These are phyloP conservation scores for Leptestheria dahalacensis DNA, from an alignment of 1,140 invertebrate genomes.

Conservation along the genomic window DNA sequence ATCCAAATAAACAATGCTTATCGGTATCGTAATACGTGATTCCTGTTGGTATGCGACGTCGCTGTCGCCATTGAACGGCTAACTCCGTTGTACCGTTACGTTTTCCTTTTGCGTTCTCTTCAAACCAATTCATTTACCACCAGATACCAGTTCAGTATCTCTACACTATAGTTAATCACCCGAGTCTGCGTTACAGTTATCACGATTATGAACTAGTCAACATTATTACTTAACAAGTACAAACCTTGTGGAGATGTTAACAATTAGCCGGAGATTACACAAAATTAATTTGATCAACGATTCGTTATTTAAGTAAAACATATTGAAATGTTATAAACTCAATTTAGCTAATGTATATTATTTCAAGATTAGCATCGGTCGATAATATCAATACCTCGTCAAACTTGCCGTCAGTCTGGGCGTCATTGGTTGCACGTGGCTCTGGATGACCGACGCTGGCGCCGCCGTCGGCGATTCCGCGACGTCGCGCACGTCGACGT, in stretches of 20 bases:
- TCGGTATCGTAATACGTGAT: background rate
- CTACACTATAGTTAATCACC: too few relatives aligned
- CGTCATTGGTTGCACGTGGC: slow-evolving; percentile 59
- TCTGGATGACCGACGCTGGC: slow-evolving; percentile 33
- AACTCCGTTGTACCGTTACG: background rate
- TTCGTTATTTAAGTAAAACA: too few relatives aligned
- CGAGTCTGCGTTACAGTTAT: too few relatives aligned
- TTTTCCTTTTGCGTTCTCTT: slow-evolving; percentile 27
- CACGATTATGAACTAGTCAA: too few relatives aligned
- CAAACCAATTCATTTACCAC: too few relatives aligned
- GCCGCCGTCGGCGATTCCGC: slow-evolving; percentile 9
- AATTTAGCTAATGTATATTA: background rate
- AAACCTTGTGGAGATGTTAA: too few relatives aligned
- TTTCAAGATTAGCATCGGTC: background rate
- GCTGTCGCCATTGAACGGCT: background rate
- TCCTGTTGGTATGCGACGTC: too few relatives aligned
- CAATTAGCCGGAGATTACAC: too few relatives aligned
- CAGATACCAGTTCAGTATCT: too few relatives aligned
- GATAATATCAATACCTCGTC: slow-evolving; percentile 48
- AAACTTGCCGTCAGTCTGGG: slow-evolving; percentile 75
- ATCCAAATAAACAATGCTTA: too few relatives aligned
- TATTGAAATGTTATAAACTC: background rate
- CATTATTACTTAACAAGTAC: too few relatives aligned
- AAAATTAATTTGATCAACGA: too few relatives aligned
- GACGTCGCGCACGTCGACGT: slow-evolving; percentile 11